Evolutionary conservation across 2,888 invertebrate genomes (phyloP).

Genomic region (Xestobium rufovillosum): DNA sequence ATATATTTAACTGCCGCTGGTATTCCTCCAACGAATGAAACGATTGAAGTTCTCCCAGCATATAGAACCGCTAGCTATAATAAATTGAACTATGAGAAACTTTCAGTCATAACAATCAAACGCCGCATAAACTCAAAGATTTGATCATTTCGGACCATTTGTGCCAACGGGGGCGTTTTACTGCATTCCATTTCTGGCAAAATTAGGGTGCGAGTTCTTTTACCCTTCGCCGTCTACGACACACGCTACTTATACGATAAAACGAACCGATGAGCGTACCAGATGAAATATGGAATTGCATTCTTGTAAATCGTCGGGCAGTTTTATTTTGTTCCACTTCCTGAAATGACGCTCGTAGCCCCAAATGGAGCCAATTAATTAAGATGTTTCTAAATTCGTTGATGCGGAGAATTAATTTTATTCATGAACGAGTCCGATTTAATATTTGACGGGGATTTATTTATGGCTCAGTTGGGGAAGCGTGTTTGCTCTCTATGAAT

Average conservation of each 20-base stretch:
- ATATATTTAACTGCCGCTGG: too few species aligned
- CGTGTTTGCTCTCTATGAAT: too few species aligned
- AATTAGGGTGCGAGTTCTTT: too few species aligned
- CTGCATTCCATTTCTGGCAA: constrained; percentile 17
- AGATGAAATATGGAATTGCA: constrained; percentile 29
- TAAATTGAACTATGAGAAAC: constrained; percentile 31
- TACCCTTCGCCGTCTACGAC: constrained; percentile 18
- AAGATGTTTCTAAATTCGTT: constrained; percentile 23
- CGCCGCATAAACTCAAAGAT: constrained; percentile 38
- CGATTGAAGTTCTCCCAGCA: too few species aligned
- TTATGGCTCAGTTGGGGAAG: not conserved
- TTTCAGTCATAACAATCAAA: constrained; percentile 35
- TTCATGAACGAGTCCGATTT: constrained; percentile 18
- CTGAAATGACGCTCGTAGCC: constrained; percentile 17
- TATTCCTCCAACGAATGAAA: too few species aligned
- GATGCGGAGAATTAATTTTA: constrained; percentile 28
- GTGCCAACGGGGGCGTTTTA: constrained; percentile 37
- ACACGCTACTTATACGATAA: constrained; percentile 18
- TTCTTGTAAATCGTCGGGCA: constrained; percentile 21
- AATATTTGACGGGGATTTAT: not conserved
- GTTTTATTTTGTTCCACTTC: constrained; percentile 22
- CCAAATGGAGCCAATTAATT: constrained; percentile 29
- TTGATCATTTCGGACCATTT: constrained; percentile 40
- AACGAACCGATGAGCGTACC: constrained; percentile 24
- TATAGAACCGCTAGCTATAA: constrained; percentile 24